Evolutionary conservation across 1,140 invertebrate species (phyloP), one percentile per base, ranked within the genome.

Genomic region (Neelides sp.): DNA sequence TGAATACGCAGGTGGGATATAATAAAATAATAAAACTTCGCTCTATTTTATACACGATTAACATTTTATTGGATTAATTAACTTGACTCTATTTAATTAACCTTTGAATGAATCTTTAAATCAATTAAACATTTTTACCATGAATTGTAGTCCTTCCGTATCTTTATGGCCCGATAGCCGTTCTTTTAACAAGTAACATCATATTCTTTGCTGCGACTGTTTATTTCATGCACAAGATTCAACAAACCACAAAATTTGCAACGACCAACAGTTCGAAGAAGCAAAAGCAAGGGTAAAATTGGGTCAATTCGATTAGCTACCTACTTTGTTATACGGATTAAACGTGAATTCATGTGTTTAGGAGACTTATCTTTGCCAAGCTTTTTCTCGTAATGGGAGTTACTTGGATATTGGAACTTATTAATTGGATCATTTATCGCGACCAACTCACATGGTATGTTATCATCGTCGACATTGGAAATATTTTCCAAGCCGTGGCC

Each of bases 401-500:
- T 1, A 46, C 48, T 13, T 47, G 56, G 48, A 32, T 58, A 0
- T 52, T 52, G 35, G 56, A 58, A 28, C 20, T 47, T 4, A 47
- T 47, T 15, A 47, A 13, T 19, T 47, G 45, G 45, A 22, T 13
- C 30, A 34, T n/a, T 35, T 35, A 34, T 27, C 30, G 45, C 13
- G 30, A 28, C 3, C 26, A 22, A 22, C 22, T 47, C 17, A 47
- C 45, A 2, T 61, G 60, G 46, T 62, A 62, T 43, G 68, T 66
- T 64, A 61, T 66, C 19, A 19, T 64, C 2, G 60, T 65, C 3
- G 70, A 70, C 43, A 63, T 88, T 53, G 74, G 89, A 63, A 90
- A 89, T 67, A 78, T 82, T 43, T 71, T 87, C 23, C 84, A 89
- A 66, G 85, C 85, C 30, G 77, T 89, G 12, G 78, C 88, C 63